A percentile compares a stretch with the other conserved stretches of the same genome.
These are phyloP conservation scores for Atta colombica DNA, from an alignment of 1,140 invertebrate genomes.

Conservation along the genomic window DNA sequence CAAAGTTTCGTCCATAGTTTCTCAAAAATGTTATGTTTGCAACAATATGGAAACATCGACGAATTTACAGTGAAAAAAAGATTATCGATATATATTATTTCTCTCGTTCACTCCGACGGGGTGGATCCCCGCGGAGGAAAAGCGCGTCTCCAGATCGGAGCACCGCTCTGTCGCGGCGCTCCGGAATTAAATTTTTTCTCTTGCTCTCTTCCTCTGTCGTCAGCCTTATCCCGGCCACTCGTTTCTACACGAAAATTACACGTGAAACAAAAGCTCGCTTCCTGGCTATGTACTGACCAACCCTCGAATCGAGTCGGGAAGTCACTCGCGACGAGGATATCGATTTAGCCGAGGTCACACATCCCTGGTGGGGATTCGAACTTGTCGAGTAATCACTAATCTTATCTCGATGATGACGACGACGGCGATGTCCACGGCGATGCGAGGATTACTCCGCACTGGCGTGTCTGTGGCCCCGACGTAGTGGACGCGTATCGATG, in stretches of 20 bases:
- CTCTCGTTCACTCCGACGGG: slow-evolving; percentile 41
- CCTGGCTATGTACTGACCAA: background rate
- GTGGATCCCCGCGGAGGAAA: slow-evolving; percentile 43
- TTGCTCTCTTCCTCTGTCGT: background rate
- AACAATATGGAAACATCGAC: slow-evolving; percentile 33
- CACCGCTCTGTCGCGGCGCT: slow-evolving; percentile 40
- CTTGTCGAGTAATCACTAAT: slow-evolving; percentile 56
- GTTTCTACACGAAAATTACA: slow-evolving; percentile 32
- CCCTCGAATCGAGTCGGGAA: slow-evolving; percentile 25
- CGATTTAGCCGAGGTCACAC: slow-evolving; percentile 65
- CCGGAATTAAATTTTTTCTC: background rate
- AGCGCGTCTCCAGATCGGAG: slow-evolving; percentile 14
- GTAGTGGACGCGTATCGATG: slow-evolving; percentile 49
- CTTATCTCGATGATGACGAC: slow-evolving; percentile 13
- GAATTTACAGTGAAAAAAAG: background rate
- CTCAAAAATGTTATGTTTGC: slow-evolving; percentile 14
- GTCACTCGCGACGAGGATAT: slow-evolving; percentile 68
- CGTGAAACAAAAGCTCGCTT: slow-evolving; percentile 27
- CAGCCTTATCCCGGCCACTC: background rate
- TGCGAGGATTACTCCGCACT: slow-evolving; percentile 58
- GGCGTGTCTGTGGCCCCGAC: slow-evolving; percentile 38
- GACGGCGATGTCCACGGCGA: slow-evolving; percentile 17
- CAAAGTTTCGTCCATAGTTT: slow-evolving; percentile 65
- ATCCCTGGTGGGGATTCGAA: slow-evolving; percentile 48
- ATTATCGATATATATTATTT: background rate